Evolutionary conservation across 2,797 vertebrate species (phyloP).

Genomic region (Lepus townsendii): DNA sequence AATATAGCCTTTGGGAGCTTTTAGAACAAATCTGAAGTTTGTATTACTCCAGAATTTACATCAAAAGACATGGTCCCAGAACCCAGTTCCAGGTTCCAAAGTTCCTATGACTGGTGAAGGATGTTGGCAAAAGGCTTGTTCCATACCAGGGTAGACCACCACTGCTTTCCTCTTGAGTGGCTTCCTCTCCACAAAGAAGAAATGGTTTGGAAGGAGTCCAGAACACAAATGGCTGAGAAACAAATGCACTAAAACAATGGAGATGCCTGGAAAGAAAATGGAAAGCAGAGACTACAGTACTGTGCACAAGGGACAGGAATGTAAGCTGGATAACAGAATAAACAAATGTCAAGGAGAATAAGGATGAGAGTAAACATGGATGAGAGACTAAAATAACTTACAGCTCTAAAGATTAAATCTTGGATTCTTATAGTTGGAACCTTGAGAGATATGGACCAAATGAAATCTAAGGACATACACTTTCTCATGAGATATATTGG

Average conservation of each 20-base stretch:
- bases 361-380: neutral
- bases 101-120: neutral
- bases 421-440: neutral
- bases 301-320: neutral
- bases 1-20: neutral
- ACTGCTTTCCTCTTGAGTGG: neutral
- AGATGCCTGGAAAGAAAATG: neutral
- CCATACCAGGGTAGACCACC: neutral
- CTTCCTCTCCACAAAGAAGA: neutral
- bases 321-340: neutral
- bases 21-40: neutral
- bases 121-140: neutral
- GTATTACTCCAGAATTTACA: neutral
- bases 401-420: neutral
- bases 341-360: neutral
- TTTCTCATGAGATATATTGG: neutral
- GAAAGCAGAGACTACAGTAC: neutral
- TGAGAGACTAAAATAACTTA: neutral
- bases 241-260: neutral
- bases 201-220: neutral
- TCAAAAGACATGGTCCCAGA: neutral
- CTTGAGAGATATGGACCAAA: neutral
- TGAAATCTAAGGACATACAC: neutral
- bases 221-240: neutral
- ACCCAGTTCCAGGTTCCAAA: neutral